Base-by-base conservation (phyloP, 2,113 vertebrate species). In the Melanerpes aurifrons region DNA sequence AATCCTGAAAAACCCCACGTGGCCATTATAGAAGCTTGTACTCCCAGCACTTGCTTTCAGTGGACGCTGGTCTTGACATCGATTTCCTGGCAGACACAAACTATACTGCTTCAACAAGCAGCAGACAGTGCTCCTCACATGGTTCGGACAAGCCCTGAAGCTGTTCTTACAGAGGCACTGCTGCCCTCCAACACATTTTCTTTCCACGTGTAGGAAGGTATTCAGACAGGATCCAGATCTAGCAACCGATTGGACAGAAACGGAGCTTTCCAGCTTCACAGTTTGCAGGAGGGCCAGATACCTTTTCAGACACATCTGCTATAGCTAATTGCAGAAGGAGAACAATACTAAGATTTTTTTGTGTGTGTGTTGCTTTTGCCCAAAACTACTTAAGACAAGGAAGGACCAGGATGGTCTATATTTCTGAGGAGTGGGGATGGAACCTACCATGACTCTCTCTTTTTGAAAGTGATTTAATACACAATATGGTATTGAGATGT, bases 1-100 rank as follows among this genome's bases (percentile, higher is more conserved):
- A 32, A 13, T 6, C 45, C n/a, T 10, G 37, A 2, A 13, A 45
- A 37, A 28, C 3, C 20, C 47, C 0, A 24, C 35, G 22, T 0
- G 24, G 58, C 32, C 43, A 6, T 4, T 12, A 17, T 0, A 68
- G 70, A 8, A 56, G 24, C n/a, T 18, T 7, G 9, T 2, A 58
- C 17, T 2, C 25, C 29, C 57, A 70, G 29, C 5, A 0, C 24
- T 2, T 4, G 31, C 40, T 48, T 53, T 24, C 4, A 0, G 32
- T 0, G 21, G 48, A 2, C 16, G 35, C 1, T 25, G 31, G 0
- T 37, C 37, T 45, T 32, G 31, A 9, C 0, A 1, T 26, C 2
- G 21, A 17, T 32, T 58, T 54, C 57, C 64, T 12, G 57, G 64
- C 69, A 80, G 32, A 43, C 1, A n/a, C 10, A n/a, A 57, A 9